Conservation (phyloP, 2,888 invertebrate species). For the Ennomos fuscantarius region DNA sequence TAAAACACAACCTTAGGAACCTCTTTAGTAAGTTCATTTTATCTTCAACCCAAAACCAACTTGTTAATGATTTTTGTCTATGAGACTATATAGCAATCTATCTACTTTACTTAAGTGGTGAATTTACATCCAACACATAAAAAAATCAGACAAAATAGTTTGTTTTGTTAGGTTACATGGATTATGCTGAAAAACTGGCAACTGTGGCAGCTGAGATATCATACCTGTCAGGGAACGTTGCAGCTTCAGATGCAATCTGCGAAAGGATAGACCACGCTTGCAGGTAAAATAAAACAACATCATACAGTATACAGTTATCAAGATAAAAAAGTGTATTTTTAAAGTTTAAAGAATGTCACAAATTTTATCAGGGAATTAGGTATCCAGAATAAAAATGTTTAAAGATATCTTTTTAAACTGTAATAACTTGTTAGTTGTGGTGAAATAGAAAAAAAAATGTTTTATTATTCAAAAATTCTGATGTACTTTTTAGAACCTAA, state of each 20-base stretch:
- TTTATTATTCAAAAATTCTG: too few species aligned
- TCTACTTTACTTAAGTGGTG: too few species aligned
- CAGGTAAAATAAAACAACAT: conserved; percentile 57
- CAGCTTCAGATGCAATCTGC: conserved; percentile 82
- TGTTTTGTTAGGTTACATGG: conserved; percentile 74
- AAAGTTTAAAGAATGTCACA: conserved; percentile 14
- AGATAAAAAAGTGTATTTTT: conserved; percentile 21
- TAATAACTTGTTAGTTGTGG: too few species aligned
- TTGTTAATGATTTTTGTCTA: too few species aligned
- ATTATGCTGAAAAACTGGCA: conserved; percentile 83
- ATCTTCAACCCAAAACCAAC: too few species aligned
- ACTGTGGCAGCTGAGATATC: conserved; percentile 83
- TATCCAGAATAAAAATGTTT: conserved; percentile 15
- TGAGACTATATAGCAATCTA: too few species aligned
- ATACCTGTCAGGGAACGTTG: conserved; percentile 80
- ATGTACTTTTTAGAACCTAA: too few species aligned
- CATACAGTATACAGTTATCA: conserved; percentile 23
- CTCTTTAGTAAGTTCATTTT: conserved; percentile 63
- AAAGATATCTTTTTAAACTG: conserved; percentile 13
- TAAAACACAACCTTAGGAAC: conserved; percentile 72
- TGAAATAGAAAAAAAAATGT: too few species aligned
- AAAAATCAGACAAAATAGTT: too few species aligned
- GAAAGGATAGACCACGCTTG: conserved; percentile 79
- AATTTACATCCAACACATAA: too few species aligned
- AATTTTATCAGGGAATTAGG: conserved; percentile 3